Evolutionary conservation across 2,113 vertebrate species (phyloP), one percentile per base, ranked within the genome.

Genomic region (Addax nasomaculatus): DNA sequence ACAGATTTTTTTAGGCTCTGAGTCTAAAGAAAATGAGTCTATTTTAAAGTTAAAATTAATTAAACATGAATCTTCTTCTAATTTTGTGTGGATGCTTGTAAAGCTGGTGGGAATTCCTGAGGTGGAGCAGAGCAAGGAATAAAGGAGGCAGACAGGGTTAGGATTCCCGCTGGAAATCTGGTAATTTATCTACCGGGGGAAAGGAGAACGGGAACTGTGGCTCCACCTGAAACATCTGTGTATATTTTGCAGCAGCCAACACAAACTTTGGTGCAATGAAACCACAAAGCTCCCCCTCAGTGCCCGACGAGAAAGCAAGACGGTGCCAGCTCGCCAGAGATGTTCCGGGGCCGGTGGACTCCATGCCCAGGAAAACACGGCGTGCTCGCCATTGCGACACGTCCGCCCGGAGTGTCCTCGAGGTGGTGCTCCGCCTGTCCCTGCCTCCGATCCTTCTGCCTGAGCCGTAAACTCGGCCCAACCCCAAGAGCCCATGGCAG

Each of bases 361-460:
- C 94, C 36, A 2, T 58, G 73, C 81, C 85, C 97, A 87, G 84
- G 45, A 49, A 78, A 81, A 73, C 62, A 6, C 21, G 0, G 6
- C 51, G 39, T 5, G 57, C 6, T 92, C 2, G 0, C 84, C 21
- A 4, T 85, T 83, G 91, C 81, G 19, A 85, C 79, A 95, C 1
- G 0, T 16, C 36, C 1, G 0, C 67, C 60, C 12, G 27, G n/a
- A 64, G 43, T 36, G 89, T 89, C 92, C 89, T 39, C 14, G 0
- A 1, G 2, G 1, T 0, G 16, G 1, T 0, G 27, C 70, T 7
- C 0, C 0, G 23, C 25, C 53, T 5, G n/a, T 29, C 90, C 47
- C 5, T 0, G 70, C 25, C 89, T 12, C 85, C 0, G 1, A 53
- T 10, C 10, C 81, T 64, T 17, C 58, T 0, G 84, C 4, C 5